These are phyloP conservation scores for Phymanthus crucifer DNA, from an alignment of 92 coral and sea anemone genomes.

Conservation along the genomic window DNA sequence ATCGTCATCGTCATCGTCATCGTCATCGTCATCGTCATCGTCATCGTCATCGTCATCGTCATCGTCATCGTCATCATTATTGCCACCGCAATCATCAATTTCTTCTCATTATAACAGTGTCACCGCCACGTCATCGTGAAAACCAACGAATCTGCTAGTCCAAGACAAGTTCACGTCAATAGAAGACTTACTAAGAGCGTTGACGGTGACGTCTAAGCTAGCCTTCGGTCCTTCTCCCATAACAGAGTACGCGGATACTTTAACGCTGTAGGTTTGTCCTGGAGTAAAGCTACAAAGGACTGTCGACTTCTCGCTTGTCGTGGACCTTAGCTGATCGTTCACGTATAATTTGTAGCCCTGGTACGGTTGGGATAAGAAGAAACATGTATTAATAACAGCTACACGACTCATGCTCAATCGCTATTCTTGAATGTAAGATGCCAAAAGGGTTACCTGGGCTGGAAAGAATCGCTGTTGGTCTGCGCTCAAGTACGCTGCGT, in stretches of 20 bases:
- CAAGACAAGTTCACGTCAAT: background rate
- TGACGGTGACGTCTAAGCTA: constrained; percentile 14
- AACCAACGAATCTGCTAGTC: no score
- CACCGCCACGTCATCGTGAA: background rate
- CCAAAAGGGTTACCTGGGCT: constrained; percentile 56
- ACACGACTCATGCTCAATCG: no score
- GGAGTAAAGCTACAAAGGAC: constrained; percentile 35
- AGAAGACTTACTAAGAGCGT: background rate
- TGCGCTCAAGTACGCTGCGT: constrained; percentile 39
- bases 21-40: background rate
- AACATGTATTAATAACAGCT: no score
- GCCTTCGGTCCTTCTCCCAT: constrained; percentile 67
- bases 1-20: background rate
- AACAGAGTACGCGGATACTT: constrained; percentile 51
- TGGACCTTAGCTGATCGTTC: background rate
- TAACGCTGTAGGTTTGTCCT: constrained; percentile 12
- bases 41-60: background rate
- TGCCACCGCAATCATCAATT: background rate
- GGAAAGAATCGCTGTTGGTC: constrained; percentile 49
- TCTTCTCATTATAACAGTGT: background rate
- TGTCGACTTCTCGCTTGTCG: background rate
- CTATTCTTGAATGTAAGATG: no score
- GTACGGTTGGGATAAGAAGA: no score
- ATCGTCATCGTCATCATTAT: background rate
- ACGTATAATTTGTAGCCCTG: constrained; percentile 61